Evolutionary conservation across 2,888 invertebrate genomes (phyloP), one percentile per base, ranked within the genome.

Genomic region (Xestobium rufovillosum): DNA sequence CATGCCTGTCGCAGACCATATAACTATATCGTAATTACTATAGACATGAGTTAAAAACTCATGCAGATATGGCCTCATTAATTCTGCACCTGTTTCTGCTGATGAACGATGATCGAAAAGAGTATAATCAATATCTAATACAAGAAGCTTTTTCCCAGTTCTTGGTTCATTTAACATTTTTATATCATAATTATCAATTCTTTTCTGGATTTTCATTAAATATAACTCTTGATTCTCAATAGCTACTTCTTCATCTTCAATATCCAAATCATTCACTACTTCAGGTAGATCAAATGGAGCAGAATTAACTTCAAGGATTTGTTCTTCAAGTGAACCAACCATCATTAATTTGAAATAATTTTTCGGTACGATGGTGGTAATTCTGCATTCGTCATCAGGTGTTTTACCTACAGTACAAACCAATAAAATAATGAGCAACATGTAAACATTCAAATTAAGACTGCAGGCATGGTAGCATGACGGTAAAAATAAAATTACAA

Each of bases 1-100:
- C 94, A 96, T 95, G 43, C 88, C 87, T 0, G 96, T 96, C 0
- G 96, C 96, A 3, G 96, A 96, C 96, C 96, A 97, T 48, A 97
- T 95, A 1, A 90, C 94, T 48, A 96, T 95, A 56, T 96, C 96
- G 53, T 95, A 96, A 65, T 91, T 72, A 59, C 80, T 77, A 56
- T 92, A 92, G 0, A 90, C 87, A 1, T 80, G 73, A 1, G 83
- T 82, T 1, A 96, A 71, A 65, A 96, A 96, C 63, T 96, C 95
- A 60, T 97, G 96, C 16, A 96, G 74, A 63, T 78, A 94, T 0
- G 96, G 96, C 42, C 96, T 72, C 94, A 95, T 96, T 34, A 96
- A 65, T 64, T 96, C 92, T 11, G 53, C 56, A 66, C 80, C 81
- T 45, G 82, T 81, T 63, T 95, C 91, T 1, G 94, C 96, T 1